phyloP scores from a whole-genome alignment of 2,888 invertebrate species.

The Pheosia gnoma region DNA sequence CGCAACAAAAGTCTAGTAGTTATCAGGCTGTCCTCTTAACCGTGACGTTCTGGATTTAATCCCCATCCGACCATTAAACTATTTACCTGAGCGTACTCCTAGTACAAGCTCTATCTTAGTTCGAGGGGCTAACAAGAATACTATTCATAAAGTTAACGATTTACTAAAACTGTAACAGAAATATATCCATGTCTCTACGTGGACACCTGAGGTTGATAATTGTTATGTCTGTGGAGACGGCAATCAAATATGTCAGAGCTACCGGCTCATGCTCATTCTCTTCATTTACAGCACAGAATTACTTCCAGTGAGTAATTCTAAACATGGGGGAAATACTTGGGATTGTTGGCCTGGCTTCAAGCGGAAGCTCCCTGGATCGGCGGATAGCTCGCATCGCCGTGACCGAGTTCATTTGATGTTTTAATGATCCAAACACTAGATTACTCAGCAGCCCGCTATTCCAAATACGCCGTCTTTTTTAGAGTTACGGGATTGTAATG shows the following conservation, averaged over 20 bases:
- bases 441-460: constrained; percentile 5
- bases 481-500: background rate
- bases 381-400: constrained; percentile 27
- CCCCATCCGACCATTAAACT: too few relatives aligned
- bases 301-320: constrained; percentile 28
- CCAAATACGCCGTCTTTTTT: constrained; percentile 4
- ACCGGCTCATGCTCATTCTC: background rate
- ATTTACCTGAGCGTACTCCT: too few relatives aligned
- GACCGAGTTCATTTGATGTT: constrained; percentile 18
- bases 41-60: too few relatives aligned
- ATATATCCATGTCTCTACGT: too few relatives aligned
- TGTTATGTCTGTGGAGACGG: background rate
- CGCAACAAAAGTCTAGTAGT: too few relatives aligned
- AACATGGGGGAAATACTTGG: constrained; percentile 45
- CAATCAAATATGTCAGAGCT: constrained; percentile 1
- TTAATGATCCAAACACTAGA: constrained; percentile 11
- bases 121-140: too few relatives aligned
- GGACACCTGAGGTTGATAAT: too few relatives aligned
- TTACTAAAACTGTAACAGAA: too few relatives aligned
- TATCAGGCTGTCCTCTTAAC: too few relatives aligned
- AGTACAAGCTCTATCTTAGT: too few relatives aligned
- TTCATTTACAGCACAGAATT: background rate
- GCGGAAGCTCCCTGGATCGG: constrained; percentile 46
- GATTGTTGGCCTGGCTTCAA: constrained; percentile 60
- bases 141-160: too few relatives aligned